Conservation (phyloP, 2,888 invertebrate species). For the Dyspetes luteomarginatus region DNA sequence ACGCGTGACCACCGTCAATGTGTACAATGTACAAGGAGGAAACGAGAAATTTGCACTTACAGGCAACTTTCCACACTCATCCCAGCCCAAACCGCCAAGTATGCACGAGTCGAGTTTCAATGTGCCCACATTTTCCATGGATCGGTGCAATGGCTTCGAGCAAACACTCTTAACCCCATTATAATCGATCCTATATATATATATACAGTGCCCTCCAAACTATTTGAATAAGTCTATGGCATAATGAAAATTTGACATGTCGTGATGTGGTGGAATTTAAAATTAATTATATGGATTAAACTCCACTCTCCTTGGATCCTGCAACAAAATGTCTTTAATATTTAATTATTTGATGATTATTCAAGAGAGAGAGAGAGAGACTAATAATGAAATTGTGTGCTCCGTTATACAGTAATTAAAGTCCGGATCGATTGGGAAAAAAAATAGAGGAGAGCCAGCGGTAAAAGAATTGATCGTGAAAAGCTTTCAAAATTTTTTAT, state of each 20-base stretch:
- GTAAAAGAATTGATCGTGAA: slow-evolving; percentile 30
- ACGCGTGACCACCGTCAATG: slow-evolving; percentile 34
- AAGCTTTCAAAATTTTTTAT: slow-evolving; percentile 26
- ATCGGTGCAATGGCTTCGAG: slow-evolving; percentile 7
- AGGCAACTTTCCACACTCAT: neutral
- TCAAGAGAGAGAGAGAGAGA: no score
- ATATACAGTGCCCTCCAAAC: no score
- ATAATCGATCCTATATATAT: no score
- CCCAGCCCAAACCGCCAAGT: slow-evolving; percentile 8
- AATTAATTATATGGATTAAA: no score
- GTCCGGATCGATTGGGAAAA: neutral
- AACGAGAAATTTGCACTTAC: slow-evolving; percentile 8
- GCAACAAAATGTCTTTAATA: no score
- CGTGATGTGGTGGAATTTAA: no score
- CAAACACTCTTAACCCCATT: slow-evolving; percentile 55
- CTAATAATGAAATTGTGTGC: neutral
- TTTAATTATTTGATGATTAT: no score
- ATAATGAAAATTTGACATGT: no score
- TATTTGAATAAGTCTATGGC: no score
- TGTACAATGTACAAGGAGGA: slow-evolving; percentile 21
- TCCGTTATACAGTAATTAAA: neutral
- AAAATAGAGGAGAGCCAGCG: neutral
- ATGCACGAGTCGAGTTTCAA: slow-evolving; percentile 35
- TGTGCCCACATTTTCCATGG: slow-evolving; percentile 21
- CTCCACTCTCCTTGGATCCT: no score